Conservation (phyloP, 2,888 invertebrate genomes). For the Drosophila borborema region DNA sequence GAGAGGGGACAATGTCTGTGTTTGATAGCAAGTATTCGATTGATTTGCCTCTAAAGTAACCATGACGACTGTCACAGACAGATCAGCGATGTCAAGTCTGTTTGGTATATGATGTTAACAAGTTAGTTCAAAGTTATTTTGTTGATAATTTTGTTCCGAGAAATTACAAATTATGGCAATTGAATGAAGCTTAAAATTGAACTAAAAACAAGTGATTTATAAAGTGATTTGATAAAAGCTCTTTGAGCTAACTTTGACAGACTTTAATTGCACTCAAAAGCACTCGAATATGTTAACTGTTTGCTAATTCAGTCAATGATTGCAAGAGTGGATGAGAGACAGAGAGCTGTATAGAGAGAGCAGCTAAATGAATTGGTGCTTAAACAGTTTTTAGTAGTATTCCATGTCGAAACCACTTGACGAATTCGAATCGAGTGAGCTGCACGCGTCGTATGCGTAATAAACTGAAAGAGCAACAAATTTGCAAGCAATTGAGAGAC, state of each 20-base stretch:
- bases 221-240: background rate
- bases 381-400: constrained; percentile 24
- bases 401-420: constrained; percentile 12
- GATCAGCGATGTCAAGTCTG: background rate
- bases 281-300: constrained; percentile 7
- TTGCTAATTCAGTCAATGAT: background rate
- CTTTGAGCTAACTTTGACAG: background rate
- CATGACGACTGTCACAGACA: background rate
- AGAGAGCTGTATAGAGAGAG: no score
- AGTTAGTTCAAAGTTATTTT: background rate
- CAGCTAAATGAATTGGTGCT: constrained; percentile 13
- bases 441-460: constrained; percentile 38
- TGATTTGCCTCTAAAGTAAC: background rate
- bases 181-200: background rate
- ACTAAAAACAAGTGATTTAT: background rate
- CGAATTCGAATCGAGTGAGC: constrained; percentile 4
- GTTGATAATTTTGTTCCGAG: no score
- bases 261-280: background rate
- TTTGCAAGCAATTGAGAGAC: constrained; percentile 21
- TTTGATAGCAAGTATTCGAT: background rate
- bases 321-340: background rate
- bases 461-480: constrained; percentile 42
- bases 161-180: background rate
- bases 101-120: background rate
- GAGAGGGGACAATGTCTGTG: background rate